These are phyloP conservation scores for Frankliniella intonsa DNA, from an alignment of 2,888 invertebrate genomes.

Conservation along the genomic window DNA sequence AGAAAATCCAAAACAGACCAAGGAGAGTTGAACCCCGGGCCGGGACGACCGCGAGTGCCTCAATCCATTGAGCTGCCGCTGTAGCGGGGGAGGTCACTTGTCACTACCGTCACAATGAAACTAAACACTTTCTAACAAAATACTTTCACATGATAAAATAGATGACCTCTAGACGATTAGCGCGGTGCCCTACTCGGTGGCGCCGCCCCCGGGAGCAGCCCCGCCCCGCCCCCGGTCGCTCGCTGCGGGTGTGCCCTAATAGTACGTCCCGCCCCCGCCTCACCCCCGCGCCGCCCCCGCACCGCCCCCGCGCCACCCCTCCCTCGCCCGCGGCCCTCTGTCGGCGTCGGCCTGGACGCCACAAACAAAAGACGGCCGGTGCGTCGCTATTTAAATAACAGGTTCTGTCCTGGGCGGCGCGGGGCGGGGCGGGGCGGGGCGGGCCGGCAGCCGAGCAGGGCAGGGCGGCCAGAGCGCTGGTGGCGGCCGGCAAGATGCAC, in stretches of 20 bases:
- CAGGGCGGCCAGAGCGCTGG: neutral
- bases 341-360: slow-evolving; percentile 25
- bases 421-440: slow-evolving; percentile 14
- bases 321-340: neutral
- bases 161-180: no score
- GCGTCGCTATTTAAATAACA: slow-evolving; percentile 18
- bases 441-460: slow-evolving; percentile 28
- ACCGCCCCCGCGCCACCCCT: neutral
- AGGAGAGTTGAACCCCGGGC: no score
- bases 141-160: no score
- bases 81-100: no score
- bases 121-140: no score
- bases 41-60: no score
- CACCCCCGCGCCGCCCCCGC: neutral
- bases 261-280: neutral
- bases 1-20: no score
- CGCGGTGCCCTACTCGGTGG: no score
- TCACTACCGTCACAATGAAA: no score
- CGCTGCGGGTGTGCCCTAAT: slow-evolving; percentile 6
- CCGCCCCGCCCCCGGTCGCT: neutral
- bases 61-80: no score
- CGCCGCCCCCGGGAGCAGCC: no score
- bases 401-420: neutral
- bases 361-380: neutral
- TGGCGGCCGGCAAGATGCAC: no score